Evolutionary conservation across 2,888 invertebrate genomes (phyloP).

Genomic region (Ennomos quercinarius): DNA sequence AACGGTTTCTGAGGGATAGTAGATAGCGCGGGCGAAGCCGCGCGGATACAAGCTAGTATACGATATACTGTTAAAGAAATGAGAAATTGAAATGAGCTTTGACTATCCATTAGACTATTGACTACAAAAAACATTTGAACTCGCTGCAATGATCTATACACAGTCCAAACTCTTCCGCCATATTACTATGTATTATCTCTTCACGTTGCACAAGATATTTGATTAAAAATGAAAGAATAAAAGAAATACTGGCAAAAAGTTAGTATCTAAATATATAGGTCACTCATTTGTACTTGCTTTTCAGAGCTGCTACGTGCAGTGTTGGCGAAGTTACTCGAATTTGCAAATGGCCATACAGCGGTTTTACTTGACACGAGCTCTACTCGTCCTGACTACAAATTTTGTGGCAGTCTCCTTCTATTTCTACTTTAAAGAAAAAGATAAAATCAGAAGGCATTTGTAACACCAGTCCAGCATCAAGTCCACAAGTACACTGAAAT

Average conservation of each 20-base stretch:
- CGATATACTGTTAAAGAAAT: too few species aligned
- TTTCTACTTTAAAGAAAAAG: neutral
- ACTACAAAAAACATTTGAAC: too few species aligned
- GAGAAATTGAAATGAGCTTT: too few species aligned
- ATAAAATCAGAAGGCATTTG: neutral
- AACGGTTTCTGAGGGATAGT: too few species aligned
- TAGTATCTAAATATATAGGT: constrained; percentile 1
- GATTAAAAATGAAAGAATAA: neutral
- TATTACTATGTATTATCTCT: too few species aligned
- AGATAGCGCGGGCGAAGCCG: too few species aligned
- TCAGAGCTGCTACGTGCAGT: constrained; percentile 2
- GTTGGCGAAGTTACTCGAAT: constrained; percentile 11
- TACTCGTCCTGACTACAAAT: constrained; percentile 7
- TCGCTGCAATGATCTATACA: too few species aligned
- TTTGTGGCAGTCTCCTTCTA: neutral
- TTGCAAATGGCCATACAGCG: constrained; percentile 16
- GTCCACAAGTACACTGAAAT: constrained; percentile 23
- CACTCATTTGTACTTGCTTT: constrained; percentile 9
- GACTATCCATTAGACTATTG: too few species aligned
- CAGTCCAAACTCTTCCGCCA: too few species aligned
- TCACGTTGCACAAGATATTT: too few species aligned
- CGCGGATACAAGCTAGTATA: too few species aligned
- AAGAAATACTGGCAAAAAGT: neutral
- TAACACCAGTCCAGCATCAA: neutral
- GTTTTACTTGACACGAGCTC: constrained; percentile 5